phyloP scores from a whole-genome alignment of 2,797 vertebrate species.

The Percopsis omiscomaycus region DNA sequence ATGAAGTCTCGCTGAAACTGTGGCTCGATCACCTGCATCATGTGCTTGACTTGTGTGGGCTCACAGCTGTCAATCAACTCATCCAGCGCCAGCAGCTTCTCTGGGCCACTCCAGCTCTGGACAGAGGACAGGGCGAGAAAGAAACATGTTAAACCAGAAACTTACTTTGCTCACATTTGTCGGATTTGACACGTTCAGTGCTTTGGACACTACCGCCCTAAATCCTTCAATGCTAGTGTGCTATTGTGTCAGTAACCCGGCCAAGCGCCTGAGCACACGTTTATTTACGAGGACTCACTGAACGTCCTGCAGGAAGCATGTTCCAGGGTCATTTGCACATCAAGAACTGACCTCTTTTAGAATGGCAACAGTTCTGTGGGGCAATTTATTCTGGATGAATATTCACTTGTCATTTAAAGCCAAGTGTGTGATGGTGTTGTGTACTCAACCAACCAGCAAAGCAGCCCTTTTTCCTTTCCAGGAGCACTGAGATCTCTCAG shows the following conservation, averaged over 20 bases:
- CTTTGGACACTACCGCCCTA: not conserved
- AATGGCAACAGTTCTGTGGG: conserved; percentile 23
- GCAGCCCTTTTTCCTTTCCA: conserved; percentile 51
- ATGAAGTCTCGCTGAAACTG: conserved; percentile 99
- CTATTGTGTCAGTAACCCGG: not conserved
- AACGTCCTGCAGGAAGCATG: conserved; percentile 29
- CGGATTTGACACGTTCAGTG: not conserved
- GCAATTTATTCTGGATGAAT: conserved; percentile 30
- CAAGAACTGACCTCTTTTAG: conserved; percentile 32
- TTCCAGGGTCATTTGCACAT: conserved; percentile 44
- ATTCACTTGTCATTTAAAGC: conserved; percentile 20
- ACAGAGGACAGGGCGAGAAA: conserved; percentile 19
- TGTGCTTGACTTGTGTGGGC: conserved; percentile 99
- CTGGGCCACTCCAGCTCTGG: conserved; percentile 98
- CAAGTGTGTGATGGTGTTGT: conserved; percentile 19
- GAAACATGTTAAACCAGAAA: not conserved
- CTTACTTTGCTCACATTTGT: conserved; percentile 2
- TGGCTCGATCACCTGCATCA: conserved; percentile 99
- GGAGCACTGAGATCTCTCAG: conserved; percentile 51
- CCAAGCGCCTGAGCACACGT: too few species aligned
- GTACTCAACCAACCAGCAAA: conserved; percentile 25
- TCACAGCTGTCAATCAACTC: conserved; percentile 99
- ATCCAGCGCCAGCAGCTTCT: conserved; percentile 98
- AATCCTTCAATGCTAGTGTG: conserved; percentile 26
- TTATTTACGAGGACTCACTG: too few species aligned